Conservation (phyloP, 2,113 vertebrate species). For the Rissa tridactyla region DNA sequence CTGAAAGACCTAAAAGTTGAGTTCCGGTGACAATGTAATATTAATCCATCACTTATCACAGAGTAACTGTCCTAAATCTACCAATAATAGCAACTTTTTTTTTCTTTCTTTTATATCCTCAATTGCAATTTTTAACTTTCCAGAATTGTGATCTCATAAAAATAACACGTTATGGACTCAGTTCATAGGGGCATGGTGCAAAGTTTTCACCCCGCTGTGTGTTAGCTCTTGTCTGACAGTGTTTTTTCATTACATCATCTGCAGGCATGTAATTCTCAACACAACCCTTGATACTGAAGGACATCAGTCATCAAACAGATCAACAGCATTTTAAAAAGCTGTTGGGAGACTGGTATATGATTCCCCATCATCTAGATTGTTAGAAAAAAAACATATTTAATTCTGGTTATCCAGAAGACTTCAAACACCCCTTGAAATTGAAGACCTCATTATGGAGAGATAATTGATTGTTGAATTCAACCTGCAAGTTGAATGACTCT, state of each 20-base stretch:
- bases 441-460: not conserved
- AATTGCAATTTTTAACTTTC: not conserved
- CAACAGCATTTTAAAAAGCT: not conserved
- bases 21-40: not conserved
- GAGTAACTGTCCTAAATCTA: not conserved
- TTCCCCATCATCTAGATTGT: not conserved
- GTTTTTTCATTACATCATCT: not conserved
- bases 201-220: not conserved
- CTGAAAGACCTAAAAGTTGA: not conserved
- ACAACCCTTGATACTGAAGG: not conserved
- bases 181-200: not conserved
- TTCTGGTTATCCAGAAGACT: not conserved
- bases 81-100: not conserved
- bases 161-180: not conserved
- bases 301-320: not conserved
- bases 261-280: not conserved
- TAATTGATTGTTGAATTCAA: not conserved
- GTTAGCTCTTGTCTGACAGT: not conserved
- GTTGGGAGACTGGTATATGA: not conserved
- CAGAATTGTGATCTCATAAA: not conserved
- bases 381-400: not conserved
- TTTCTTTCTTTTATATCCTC: not conserved
- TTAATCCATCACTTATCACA: not conserved
- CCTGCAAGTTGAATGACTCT: not conserved
- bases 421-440: not conserved